Percentiles rank a stretch among this genome's conserved stretches.
These are phyloP conservation scores for Microtus montanus DNA, from an alignment of 2,113 vertebrate genomes.

Conservation along the genomic window DNA sequence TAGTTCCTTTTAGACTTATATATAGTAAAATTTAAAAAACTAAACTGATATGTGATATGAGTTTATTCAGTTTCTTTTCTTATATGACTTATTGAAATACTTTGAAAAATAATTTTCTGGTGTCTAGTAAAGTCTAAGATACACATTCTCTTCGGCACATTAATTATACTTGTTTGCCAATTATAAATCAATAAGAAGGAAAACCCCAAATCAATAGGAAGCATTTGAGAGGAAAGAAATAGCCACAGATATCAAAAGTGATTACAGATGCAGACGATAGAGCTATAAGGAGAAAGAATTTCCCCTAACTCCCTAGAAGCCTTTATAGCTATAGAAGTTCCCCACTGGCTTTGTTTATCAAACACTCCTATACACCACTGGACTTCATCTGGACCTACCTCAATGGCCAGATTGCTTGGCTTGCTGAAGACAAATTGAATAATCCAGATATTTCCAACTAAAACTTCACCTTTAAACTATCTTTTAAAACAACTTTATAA, in stretches of 20 bases:
- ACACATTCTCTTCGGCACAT: not conserved
- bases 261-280: not conserved
- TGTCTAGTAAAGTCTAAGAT: not conserved
- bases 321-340: too few species aligned
- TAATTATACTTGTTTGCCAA: not conserved
- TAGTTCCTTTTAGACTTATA: not conserved
- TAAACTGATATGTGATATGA: not conserved
- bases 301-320: too few species aligned
- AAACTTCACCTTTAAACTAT: not conserved
- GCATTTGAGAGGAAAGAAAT: not conserved
- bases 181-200: not conserved
- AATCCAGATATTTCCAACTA: not conserved
- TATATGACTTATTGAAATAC: not conserved
- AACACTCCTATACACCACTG: not conserved
- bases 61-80: not conserved
- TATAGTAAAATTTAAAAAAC: not conserved
- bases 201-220: not conserved
- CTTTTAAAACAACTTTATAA: not conserved
- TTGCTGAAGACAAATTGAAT: not conserved
- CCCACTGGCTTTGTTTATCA: not conserved
- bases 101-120: not conserved
- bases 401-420: not conserved
- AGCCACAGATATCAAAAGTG: not conserved
- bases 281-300: not conserved
- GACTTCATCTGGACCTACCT: not conserved